phyloP scores from a whole-genome alignment of 53 echinoderm and acorn worm species.

The Echinometra lucunter region DNA sequence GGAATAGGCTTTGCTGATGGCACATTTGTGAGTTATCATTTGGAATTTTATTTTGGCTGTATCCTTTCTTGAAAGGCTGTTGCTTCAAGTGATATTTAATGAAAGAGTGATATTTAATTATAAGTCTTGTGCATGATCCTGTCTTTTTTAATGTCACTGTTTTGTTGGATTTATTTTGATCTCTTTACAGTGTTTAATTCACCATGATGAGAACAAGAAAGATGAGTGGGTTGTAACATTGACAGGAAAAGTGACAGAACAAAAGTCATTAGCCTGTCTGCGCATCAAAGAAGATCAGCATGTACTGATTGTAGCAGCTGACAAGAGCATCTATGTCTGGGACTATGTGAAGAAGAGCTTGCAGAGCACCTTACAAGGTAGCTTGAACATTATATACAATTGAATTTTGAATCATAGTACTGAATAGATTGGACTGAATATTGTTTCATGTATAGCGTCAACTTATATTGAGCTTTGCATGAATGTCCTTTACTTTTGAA shows the following conservation, averaged over 20 bases:
- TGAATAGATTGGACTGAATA: not conserved
- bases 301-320: slow-evolving; percentile 25
- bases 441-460: not conserved
- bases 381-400: not conserved
- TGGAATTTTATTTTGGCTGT: not conserved
- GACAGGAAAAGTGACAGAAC: slow-evolving; percentile 17
- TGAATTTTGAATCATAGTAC: no score
- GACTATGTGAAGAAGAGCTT: slow-evolving; percentile 45
- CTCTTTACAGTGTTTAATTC: slow-evolving; percentile 33
- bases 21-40: slow-evolving; percentile 42
- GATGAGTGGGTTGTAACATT: not conserved
- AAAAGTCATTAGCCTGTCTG: slow-evolving; percentile 14
- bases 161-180: not conserved
- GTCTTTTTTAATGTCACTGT: no score
- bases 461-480: no score
- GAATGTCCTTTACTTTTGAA: not conserved
- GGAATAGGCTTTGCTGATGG: slow-evolving; percentile 53
- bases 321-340: slow-evolving; percentile 61
- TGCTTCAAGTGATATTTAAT: no score
- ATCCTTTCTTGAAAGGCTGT: not conserved
- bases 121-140: no score
- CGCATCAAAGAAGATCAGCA: slow-evolving; percentile 66
- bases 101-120: no score
- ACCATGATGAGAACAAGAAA: slow-evolving; percentile 47
- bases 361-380: slow-evolving; percentile 33